A percentile compares a stretch with the other conserved stretches of the same genome.
These are phyloP conservation scores for Etheostoma perlongum DNA, from an alignment of 2,797 vertebrate genomes.

Conservation along the genomic window DNA sequence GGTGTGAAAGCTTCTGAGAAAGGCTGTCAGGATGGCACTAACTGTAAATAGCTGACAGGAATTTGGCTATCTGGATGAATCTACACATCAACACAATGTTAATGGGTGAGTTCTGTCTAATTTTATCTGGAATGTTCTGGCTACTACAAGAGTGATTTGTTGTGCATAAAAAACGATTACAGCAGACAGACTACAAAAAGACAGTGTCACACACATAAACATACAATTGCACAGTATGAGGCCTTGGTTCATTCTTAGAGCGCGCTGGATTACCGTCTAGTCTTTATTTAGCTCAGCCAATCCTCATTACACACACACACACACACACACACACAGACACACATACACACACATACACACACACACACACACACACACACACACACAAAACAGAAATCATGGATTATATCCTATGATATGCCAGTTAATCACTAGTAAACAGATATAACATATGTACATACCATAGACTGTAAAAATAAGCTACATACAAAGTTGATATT, in stretches of 20 bases:
- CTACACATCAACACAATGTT: neutral
- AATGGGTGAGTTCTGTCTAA: neutral
- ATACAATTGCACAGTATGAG: conserved; percentile 36
- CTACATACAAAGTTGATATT: neutral
- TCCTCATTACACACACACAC: conserved; percentile 76
- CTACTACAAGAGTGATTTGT: neutral
- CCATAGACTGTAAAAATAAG: neutral
- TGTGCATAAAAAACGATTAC: conserved; percentile 23
- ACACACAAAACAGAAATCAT: conserved; percentile 29
- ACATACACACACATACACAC: neutral
- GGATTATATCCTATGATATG: conserved; percentile 44
- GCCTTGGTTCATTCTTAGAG: conserved; percentile 72
- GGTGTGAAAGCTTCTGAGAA: conserved; percentile 4
- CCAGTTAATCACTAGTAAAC: conserved; percentile 28
- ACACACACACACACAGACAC: neutral
- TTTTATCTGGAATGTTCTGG: conserved; percentile 20
- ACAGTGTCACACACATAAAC: conserved; percentile 29
- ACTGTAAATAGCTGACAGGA: neutral
- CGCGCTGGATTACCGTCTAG: conserved; percentile 79
- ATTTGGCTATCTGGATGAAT: neutral
- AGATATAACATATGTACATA: neutral
- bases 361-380: too few species aligned
- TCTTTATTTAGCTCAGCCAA: conserved; percentile 83
- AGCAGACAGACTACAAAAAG: conserved; percentile 1
- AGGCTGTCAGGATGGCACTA: neutral